Base-by-base conservation (phyloP, 92 coral and sea anemone genomes). In the Plumapathes pennacea region DNA sequence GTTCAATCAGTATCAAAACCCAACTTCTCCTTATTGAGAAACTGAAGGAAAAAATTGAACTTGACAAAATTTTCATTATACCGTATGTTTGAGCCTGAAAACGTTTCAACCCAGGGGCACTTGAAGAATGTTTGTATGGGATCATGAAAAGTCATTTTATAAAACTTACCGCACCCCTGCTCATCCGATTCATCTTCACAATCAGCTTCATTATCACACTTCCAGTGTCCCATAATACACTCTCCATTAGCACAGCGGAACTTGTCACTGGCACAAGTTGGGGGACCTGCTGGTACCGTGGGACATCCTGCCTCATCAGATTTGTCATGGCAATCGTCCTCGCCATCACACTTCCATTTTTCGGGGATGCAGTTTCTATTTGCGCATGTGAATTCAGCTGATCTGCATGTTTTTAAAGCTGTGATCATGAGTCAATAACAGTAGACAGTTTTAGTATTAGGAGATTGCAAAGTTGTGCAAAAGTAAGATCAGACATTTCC, bases 101-200 rank as follows among this genome's bases (percentile, higher is more conserved):
- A n/a, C n/a, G n/a, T n/a, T n/a, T n/a, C n/a, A n/a, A n/a, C n/a
- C n/a, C n/a, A n/a, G n/a, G n/a, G n/a, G n/a, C n/a, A 42, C 1
- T 2, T 10, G 3, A 40, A 13, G 0, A 48, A 2, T 10, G 29
- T 10, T 23, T 13, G 0, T 13, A 49, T 40, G n/a, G n/a, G 3
- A 40, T 4, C n/a, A 40, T 17, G 4, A 49, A 10, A 9, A 2
- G 2, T 0, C 15, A 34, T 12, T 36, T 19, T 32, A 18, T 30
- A 28, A 5, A 39, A 27, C 86, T 31, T 60, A 87, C 95, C 70
- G 53, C 95, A 87, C 46, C 52, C 62, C 0, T 32, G 43, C 33
- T 87, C 95, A 62, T 87, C 95, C 14, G 95, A 82, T 6, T 70
- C 74, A 80, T 92, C 98, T 17, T 55, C 56, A 43, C 98, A 89